Percentiles rank a stretch among this genome's conserved stretches.
Evolutionary conservation across 2,888 invertebrate species (phyloP).

Genomic region (Heliconius cydno): DNA sequence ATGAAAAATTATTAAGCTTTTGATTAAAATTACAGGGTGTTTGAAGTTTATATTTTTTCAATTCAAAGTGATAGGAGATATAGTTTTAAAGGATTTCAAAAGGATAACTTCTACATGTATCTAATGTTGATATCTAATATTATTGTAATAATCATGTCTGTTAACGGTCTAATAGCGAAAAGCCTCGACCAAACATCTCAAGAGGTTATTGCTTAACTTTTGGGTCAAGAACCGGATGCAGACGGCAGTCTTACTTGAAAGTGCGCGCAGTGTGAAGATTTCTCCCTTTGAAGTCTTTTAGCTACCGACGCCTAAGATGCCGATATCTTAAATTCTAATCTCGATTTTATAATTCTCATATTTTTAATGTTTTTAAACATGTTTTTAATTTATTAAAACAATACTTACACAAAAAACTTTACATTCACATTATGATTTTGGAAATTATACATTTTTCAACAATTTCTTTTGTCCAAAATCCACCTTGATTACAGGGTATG

Average conservation of each 20-base stretch:
- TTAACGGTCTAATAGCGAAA: background rate
- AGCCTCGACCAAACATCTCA: conserved; percentile 1
- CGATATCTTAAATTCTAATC: background rate
- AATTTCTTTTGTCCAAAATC: no score
- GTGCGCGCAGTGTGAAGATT: conserved; percentile 18
- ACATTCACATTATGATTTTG: background rate
- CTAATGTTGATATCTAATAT: background rate
- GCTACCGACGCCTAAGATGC: no score
- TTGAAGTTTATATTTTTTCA: no score
- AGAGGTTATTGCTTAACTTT: conserved; percentile 12
- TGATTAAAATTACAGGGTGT: no score
- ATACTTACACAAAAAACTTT: background rate
- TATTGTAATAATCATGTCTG: background rate
- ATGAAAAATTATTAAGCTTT: no score
- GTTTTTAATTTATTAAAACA: no score
- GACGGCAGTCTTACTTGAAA: conserved; percentile 11
- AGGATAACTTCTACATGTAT: no score
- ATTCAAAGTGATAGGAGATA: no score
- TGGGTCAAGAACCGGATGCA: conserved; percentile 26
- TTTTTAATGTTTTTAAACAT: background rate
- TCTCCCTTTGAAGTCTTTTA: background rate
- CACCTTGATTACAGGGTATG: no score
- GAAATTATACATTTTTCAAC: no score
- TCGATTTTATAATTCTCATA: background rate
- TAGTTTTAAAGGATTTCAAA: no score